Conservation (phyloP, 2,797 vertebrate species). For the Tachyglossus aculeatus region DNA sequence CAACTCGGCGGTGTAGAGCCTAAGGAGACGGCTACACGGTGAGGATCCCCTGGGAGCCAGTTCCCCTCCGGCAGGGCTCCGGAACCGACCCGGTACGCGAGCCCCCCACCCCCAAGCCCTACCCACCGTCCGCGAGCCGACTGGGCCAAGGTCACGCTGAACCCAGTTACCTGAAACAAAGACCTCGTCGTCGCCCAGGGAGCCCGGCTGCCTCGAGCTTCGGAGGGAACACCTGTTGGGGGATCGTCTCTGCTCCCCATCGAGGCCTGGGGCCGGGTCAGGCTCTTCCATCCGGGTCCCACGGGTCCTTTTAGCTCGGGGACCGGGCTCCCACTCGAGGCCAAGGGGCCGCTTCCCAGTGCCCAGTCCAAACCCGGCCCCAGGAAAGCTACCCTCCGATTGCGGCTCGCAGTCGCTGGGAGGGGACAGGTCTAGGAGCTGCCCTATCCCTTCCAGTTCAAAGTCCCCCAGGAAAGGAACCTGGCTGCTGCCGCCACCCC, state of each 20-base stretch:
- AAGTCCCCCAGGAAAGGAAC: constrained; percentile 75
- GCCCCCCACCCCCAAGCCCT: neutral
- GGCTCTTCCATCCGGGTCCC: neutral
- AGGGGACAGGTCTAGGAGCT: constrained; percentile 74
- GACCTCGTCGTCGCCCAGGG: constrained; percentile 46
- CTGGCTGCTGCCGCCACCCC: constrained; percentile 10
- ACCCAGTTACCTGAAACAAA: constrained; percentile 69
- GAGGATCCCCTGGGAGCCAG: neutral
- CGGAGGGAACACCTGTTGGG: no score
- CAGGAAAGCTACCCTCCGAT: constrained; percentile 45
- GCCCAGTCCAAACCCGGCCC: constrained; percentile 51
- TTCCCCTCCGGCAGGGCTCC: rapidly evolving
- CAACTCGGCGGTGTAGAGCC: constrained; percentile 60
- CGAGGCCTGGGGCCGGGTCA: constrained; percentile 1
- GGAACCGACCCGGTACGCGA: neutral
- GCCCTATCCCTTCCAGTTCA: constrained; percentile 86
- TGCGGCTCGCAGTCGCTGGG: constrained; percentile 37
- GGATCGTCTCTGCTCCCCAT: constrained; percentile 33
- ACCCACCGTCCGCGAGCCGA: no score
- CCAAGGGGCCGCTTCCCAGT: constrained; percentile 66
- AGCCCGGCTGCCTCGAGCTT: neutral
- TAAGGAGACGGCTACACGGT: constrained; percentile 27
- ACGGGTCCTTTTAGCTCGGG: constrained; percentile 51
- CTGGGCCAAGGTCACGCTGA: neutral
- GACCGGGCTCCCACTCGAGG: constrained; percentile 40